These are phyloP conservation scores for Corythaixoides concolor DNA, from an alignment of 2,113 vertebrate species.

Conservation along the genomic window DNA sequence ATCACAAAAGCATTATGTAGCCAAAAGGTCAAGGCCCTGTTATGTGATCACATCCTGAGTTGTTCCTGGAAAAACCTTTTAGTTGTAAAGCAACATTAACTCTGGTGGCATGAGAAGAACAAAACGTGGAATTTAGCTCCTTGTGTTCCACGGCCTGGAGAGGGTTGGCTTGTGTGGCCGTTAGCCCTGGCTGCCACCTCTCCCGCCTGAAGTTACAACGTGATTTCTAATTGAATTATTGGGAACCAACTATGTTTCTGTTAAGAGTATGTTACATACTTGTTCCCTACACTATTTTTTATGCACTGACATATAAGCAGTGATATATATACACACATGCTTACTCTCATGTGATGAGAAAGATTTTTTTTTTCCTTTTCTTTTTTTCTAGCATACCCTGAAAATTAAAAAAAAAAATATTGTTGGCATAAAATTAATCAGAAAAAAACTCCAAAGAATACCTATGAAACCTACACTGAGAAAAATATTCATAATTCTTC, in stretches of 20 bases:
- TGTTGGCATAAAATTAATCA: not conserved
- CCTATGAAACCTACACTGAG: not conserved
- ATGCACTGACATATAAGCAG: not conserved
- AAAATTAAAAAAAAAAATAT: not conserved
- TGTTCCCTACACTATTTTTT: not conserved
- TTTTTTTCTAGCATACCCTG: not conserved
- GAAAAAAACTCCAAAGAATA: not conserved
- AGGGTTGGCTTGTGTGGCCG: not conserved
- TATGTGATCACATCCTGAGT: slow-evolving; percentile 49
- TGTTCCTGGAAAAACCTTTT: slow-evolving; percentile 39
- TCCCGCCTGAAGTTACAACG: not conserved
- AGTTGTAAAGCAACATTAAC: not conserved
- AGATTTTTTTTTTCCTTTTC: too few species aligned
- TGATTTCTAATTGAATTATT: not conserved
- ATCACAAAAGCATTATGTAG: slow-evolving; percentile 60
- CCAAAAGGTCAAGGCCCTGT: slow-evolving; percentile 9
- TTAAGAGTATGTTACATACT: not conserved
- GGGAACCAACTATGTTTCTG: not conserved
- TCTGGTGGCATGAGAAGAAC: not conserved
- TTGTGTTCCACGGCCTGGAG: not conserved
- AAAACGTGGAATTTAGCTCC: not conserved
- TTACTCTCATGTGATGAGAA: not conserved
- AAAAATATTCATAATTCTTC: not conserved
- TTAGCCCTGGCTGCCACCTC: not conserved
- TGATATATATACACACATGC: not conserved